Percentiles rank a stretch among this genome's conserved stretches.
Conservation (phyloP, 1,140 invertebrate species). For the Triops longicaudatus region DNA sequence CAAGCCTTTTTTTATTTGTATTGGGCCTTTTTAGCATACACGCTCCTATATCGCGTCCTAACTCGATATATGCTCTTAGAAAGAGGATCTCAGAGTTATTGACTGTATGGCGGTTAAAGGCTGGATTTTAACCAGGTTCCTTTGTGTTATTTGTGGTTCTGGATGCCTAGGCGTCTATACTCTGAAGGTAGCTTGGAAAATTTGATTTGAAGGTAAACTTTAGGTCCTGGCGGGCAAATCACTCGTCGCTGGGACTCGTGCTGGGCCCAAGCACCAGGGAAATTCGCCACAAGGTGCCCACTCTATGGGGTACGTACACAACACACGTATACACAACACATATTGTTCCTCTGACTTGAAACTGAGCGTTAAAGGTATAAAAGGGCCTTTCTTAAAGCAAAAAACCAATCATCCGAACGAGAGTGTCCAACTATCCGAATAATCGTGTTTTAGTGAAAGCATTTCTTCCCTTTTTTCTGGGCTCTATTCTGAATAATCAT, state of each 20-base stretch:
- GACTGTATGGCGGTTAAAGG: not conserved
- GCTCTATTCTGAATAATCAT: too few species aligned
- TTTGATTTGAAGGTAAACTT: not conserved
- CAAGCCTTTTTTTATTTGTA: not conserved
- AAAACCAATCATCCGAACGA: not conserved
- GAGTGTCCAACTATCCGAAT: too few species aligned
- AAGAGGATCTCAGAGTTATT: too few species aligned
- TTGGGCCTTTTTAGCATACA: not conserved
- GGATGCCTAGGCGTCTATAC: not conserved
- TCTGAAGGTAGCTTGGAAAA: not conserved
- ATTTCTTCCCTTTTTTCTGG: too few species aligned
- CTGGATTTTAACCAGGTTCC: not conserved
- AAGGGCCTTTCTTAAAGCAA: not conserved
- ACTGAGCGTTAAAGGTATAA: not conserved
- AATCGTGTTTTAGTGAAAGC: too few species aligned
- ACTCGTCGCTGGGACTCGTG: constrained; percentile 10
- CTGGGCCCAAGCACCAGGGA: constrained; percentile 5
- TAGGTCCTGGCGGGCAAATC: not conserved
- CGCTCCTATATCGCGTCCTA: too few species aligned
- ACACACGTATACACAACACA: not conserved
- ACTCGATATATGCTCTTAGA: too few species aligned
- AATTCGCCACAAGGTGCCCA: constrained; percentile 9
- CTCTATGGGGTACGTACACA: constrained; percentile 1
- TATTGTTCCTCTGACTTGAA: not conserved
- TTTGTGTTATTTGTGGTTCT: not conserved